Percentiles rank a stretch among this genome's conserved stretches.
Conservation (phyloP, 2,888 invertebrate species). For the Lypha dubia region DNA sequence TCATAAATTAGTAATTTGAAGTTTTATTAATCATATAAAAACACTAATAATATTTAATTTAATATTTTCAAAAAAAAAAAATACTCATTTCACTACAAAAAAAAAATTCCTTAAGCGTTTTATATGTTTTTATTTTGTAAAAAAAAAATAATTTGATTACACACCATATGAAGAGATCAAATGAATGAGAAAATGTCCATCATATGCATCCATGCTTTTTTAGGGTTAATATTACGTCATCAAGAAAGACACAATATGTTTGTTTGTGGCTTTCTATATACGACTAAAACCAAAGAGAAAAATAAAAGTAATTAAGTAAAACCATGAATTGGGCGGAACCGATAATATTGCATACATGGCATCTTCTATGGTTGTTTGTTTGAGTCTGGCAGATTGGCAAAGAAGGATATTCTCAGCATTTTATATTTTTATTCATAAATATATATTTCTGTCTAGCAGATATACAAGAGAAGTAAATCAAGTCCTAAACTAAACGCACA, state of each 20-base stretch:
- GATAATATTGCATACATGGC: constrained; percentile 64
- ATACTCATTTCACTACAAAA: no score
- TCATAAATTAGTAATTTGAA: no score
- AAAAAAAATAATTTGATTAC: no score
- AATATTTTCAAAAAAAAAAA: no score
- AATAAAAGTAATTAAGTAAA: constrained; percentile 69
- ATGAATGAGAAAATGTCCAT: no score
- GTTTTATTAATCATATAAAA: no score
- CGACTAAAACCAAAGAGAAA: not conserved
- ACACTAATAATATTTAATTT: no score
- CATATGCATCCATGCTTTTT: no score
- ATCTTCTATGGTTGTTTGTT: constrained; percentile 34
- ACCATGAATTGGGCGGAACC: constrained; percentile 68
- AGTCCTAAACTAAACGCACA: constrained; percentile 63
- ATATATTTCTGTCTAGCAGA: constrained; percentile 18
- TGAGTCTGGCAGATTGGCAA: constrained; percentile 16
- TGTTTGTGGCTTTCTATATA: constrained; percentile 5
- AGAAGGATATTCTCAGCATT: constrained; percentile 22
- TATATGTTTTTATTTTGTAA: no score
- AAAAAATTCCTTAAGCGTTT: no score
- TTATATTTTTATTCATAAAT: not conserved
- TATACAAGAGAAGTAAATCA: constrained; percentile 52
- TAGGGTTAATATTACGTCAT: constrained; percentile 38
- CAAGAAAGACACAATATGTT: not conserved
- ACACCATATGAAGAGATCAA: no score